Conservation (phyloP, 2,113 vertebrate species). For the Brachypodius melanocephalos region DNA sequence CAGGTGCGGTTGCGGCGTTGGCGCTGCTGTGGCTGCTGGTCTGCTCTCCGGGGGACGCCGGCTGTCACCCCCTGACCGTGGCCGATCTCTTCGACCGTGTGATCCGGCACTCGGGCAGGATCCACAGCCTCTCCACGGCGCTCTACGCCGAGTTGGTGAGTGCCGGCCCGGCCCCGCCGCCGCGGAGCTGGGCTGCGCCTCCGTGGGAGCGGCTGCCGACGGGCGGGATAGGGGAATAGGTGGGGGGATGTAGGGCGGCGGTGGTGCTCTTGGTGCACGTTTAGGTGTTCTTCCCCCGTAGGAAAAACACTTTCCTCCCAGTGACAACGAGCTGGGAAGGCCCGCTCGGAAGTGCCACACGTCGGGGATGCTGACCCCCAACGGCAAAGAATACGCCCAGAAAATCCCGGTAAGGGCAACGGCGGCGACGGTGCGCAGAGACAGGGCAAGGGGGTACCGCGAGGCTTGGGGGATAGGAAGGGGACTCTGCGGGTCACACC, state of each 20-base stretch:
- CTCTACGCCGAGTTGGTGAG: constrained; percentile 68
- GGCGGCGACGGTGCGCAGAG: not conserved
- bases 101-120: constrained; percentile 73
- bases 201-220: not conserved
- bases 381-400: constrained; percentile 74
- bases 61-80: constrained; percentile 61
- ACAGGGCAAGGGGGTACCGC: rapidly evolving
- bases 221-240: not conserved
- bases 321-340: constrained; percentile 73
- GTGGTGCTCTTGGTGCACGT: not conserved
- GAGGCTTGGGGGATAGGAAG: not conserved
- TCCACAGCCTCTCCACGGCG: constrained; percentile 70
- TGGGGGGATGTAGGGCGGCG: too few species aligned
- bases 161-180: not conserved
- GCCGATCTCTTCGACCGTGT: constrained; percentile 76
- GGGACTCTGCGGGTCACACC: rapidly evolving
- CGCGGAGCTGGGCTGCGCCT: not conserved
- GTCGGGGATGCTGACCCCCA: constrained; percentile 73
- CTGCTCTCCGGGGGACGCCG: constrained; percentile 36
- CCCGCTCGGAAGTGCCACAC: constrained; percentile 77
- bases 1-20: constrained; percentile 20
- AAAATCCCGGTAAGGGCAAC: constrained; percentile 65
- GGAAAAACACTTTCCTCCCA: constrained; percentile 75
- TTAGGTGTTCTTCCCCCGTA: not conserved
- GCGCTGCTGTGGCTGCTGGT: constrained; percentile 46